Evolutionary conservation across 2,888 invertebrate species (phyloP).

Genomic region (Drosophila sordidula): DNA sequence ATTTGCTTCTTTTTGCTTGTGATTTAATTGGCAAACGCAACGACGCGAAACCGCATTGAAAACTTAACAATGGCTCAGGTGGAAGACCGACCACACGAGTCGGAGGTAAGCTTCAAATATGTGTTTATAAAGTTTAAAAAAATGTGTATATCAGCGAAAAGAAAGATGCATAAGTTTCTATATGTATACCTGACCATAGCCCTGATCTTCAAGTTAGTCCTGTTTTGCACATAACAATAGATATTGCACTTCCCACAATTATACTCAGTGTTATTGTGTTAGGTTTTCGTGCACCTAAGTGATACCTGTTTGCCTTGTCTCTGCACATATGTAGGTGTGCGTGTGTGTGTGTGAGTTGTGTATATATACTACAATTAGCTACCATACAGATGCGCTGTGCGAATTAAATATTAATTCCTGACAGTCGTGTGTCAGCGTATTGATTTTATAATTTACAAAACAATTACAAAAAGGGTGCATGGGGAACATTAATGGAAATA

Average conservation of each 20-base stretch:
- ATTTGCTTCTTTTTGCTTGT: background rate
- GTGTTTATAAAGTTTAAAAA: background rate
- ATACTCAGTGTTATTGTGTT: background rate
- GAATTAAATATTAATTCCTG: conserved; percentile 44
- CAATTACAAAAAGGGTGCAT: conserved; percentile 35
- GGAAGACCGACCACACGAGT: conserved; percentile 66
- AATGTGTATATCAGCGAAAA: background rate
- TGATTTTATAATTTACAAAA: conserved; percentile 59
- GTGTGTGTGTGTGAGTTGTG: background rate
- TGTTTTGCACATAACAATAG: conserved; percentile 7
- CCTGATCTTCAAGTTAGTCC: conserved; percentile 29
- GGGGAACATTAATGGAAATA: background rate
- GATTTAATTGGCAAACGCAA: conserved; percentile 27
- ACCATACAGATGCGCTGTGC: conserved; percentile 30
- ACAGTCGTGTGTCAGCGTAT: conserved; percentile 56
- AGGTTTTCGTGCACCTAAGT: conserved; percentile 18
- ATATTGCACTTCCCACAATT: conserved; percentile 4
- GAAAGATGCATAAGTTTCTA: background rate
- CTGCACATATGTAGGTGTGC: background rate
- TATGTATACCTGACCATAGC: conserved; percentile 5
- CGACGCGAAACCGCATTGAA: conserved; percentile 59
- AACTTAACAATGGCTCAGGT: conserved; percentile 72
- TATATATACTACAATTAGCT: conserved; percentile 19
- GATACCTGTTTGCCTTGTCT: conserved; percentile 33
- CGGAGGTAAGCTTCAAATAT: conserved; percentile 71